phyloP scores from a whole-genome alignment of 2,888 invertebrate species.

The Dicycla oo region DNA sequence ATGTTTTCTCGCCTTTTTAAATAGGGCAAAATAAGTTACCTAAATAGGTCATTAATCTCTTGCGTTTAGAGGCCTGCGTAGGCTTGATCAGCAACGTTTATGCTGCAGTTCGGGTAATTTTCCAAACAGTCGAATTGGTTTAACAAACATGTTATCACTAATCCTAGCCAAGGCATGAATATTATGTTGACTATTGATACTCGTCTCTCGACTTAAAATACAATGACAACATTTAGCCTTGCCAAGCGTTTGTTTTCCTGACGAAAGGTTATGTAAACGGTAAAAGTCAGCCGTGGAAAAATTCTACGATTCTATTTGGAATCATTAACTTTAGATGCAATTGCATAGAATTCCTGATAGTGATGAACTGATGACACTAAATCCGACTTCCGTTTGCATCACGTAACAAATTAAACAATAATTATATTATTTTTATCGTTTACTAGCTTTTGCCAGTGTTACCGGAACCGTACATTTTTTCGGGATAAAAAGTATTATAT shows the following conservation, averaged over 20 bases:
- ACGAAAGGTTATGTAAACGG: conserved; percentile 52
- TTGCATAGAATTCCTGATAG: background rate
- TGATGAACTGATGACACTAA: conserved; percentile 4
- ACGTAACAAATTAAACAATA: background rate
- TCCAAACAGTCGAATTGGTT: background rate
- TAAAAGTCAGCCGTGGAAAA: conserved; percentile 33
- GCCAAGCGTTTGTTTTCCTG: conserved; percentile 51
- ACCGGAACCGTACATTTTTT: too few species aligned
- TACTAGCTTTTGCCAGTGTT: background rate
- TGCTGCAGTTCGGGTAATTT: conserved; percentile 8
- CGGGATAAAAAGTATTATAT: too few species aligned
- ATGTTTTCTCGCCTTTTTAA: conserved; percentile 24
- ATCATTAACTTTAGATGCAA: conserved; percentile 18
- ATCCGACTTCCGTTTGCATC: background rate
- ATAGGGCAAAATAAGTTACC: conserved; percentile 33
- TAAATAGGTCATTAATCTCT: conserved; percentile 45
- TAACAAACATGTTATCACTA: conserved; percentile 16
- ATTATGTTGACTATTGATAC: conserved; percentile 26
- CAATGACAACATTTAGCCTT: conserved; percentile 56
- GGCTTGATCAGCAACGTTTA: conserved; percentile 4
- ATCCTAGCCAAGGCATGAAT: conserved; percentile 16
- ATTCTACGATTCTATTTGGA: conserved; percentile 4
- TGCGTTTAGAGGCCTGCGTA: background rate
- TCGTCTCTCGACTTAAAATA: conserved; percentile 27
- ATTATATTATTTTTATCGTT: background rate